These are phyloP conservation scores for Colinus virginianus DNA, from an alignment of 2,113 vertebrate species.

Conservation along the genomic window DNA sequence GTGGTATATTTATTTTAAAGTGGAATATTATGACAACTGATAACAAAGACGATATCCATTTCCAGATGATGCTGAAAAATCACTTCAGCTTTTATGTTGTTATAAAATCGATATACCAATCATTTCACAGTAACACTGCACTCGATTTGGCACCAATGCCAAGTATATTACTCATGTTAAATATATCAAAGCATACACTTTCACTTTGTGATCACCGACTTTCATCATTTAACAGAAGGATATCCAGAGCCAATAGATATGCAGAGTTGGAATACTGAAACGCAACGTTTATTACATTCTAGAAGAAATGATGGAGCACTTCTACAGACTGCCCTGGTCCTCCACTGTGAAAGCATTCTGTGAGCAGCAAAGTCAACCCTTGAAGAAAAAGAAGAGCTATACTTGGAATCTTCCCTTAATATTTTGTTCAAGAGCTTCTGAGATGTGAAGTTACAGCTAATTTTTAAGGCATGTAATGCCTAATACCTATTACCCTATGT, in stretches of 20 bases:
- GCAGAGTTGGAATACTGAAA: neutral
- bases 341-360: neutral
- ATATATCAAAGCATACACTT: neutral
- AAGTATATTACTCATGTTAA: neutral
- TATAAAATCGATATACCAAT: conserved; percentile 38
- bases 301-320: neutral
- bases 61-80: conserved; percentile 55
- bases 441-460: neutral
- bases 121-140: conserved; percentile 8
- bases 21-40: conserved; percentile 45
- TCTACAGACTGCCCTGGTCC: neutral
- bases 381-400: neutral
- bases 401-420: neutral
- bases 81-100: conserved; percentile 29
- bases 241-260: neutral
- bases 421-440: too few relatives aligned
- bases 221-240: neutral
- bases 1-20: conserved; percentile 32
- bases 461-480: neutral
- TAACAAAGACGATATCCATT: conserved; percentile 40
- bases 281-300: neutral
- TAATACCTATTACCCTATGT: neutral
- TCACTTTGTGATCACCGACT: conserved; percentile 24
- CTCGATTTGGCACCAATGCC: neutral
- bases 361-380: neutral